These are phyloP conservation scores for Sterrhoptilus dennistouni DNA, from an alignment of 2,113 vertebrate genomes.

Conservation along the genomic window DNA sequence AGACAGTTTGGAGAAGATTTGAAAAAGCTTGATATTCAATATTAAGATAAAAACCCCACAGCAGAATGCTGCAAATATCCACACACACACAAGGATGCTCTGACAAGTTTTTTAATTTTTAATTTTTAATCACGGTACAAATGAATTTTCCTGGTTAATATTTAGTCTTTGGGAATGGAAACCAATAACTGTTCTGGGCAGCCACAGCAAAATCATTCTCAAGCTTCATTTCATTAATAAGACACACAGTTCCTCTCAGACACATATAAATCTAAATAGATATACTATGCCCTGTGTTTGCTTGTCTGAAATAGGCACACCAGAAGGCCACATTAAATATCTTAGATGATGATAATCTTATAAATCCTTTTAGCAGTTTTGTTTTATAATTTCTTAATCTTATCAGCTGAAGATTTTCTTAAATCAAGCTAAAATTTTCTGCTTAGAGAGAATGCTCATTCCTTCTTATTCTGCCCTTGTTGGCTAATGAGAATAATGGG, in stretches of 20 bases:
- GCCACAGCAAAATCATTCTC: background rate
- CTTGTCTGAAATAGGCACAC: background rate
- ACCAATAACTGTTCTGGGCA: background rate
- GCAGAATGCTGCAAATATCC: background rate
- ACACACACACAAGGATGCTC: background rate
- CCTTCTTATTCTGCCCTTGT: constrained; percentile 27
- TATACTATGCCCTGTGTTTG: background rate
- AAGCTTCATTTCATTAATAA: background rate
- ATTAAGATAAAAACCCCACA: background rate
- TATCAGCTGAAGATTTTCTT: background rate
- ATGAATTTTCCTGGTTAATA: background rate
- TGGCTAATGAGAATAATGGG: constrained; percentile 49
- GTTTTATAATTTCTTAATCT: background rate
- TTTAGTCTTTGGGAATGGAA: background rate
- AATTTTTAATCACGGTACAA: background rate
- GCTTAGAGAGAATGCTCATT: background rate
- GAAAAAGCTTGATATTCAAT: background rate
- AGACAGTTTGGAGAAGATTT: background rate
- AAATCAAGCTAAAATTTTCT: background rate
- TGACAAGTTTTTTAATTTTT: background rate
- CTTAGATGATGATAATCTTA: background rate
- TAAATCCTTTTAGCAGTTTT: background rate
- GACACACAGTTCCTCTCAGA: background rate
- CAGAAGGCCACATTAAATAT: background rate
- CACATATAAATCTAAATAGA: background rate